Percentiles rank a stretch among this genome's conserved stretches.
Evolutionary conservation across 2,797 vertebrate genomes (phyloP).

Genomic region (Hippopotamyrus pictus): DNA sequence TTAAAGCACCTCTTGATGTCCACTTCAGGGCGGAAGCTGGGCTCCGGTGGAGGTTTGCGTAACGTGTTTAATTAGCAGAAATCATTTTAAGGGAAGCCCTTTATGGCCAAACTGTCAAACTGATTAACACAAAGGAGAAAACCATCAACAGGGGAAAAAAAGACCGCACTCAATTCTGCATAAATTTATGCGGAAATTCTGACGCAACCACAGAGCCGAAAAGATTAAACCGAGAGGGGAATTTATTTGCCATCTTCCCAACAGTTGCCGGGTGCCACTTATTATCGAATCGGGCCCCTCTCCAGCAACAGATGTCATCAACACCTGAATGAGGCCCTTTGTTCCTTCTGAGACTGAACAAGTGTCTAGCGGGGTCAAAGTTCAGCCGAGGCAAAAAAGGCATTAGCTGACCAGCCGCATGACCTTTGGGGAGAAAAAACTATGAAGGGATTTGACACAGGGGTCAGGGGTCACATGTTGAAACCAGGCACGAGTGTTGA

Average conservation of each 20-base stretch:
- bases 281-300: constrained; percentile 20
- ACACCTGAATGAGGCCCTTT: constrained; percentile 54
- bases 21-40: background rate
- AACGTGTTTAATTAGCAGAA: background rate
- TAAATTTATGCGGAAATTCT: background rate
- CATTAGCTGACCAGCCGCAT: constrained; percentile 47
- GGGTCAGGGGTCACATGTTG: constrained; percentile 58
- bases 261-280: constrained; percentile 7
- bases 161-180: background rate
- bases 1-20: background rate
- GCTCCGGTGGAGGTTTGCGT: background rate
- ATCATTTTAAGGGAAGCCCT: background rate
- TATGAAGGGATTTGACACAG: constrained; percentile 55
- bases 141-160: background rate
- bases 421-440: constrained; percentile 60
- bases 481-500: constrained; percentile 53
- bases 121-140: constrained; percentile 1
- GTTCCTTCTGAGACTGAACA: constrained; percentile 55
- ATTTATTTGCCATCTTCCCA: background rate
- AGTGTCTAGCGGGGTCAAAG: constrained; percentile 54
- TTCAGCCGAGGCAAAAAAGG: constrained; percentile 49
- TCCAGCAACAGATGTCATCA: constrained; percentile 56
- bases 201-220: background rate
- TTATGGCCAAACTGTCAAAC: background rate
- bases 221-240: background rate